Conservation (phyloP, 2,113 vertebrate genomes). For the Pholis gunnellus region DNA sequence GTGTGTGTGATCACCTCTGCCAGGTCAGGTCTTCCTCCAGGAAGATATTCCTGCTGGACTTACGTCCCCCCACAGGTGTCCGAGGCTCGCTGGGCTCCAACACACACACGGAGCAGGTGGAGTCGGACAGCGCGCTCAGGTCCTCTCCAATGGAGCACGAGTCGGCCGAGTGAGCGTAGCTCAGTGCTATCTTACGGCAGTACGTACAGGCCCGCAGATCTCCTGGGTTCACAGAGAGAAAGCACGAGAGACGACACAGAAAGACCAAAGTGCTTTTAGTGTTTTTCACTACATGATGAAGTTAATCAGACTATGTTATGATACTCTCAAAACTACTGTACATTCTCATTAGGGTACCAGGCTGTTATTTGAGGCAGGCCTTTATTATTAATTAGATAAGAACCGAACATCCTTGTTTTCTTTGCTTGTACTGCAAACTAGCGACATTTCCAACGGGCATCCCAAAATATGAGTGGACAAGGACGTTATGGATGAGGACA, state of each 20-base stretch:
- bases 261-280: neutral
- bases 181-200: conserved; percentile 96
- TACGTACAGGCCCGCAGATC: conserved; percentile 97
- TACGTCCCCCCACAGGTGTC: conserved; percentile 93
- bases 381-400: too few species aligned
- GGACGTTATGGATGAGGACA: too few species aligned
- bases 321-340: neutral
- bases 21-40: conserved; percentile 96
- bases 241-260: neutral
- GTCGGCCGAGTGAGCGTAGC: conserved; percentile 95
- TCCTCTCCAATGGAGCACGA: conserved; percentile 95
- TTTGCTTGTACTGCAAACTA: too few species aligned
- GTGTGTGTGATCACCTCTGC: conserved; percentile 89
- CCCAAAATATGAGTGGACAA: too few species aligned
- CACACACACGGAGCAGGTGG: conserved; percentile 87
- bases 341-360: neutral
- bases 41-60: conserved; percentile 97
- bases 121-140: conserved; percentile 91
- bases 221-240: conserved; percentile 78
- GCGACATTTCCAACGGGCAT: too few species aligned
- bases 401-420: too few species aligned
- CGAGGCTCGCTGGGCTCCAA: conserved; percentile 93
- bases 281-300: neutral
- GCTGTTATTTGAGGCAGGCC: neutral
- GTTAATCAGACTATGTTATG: neutral